phyloP scores from a whole-genome alignment of 2,113 vertebrate species.

The Tachysurus fulvidraco region DNA sequence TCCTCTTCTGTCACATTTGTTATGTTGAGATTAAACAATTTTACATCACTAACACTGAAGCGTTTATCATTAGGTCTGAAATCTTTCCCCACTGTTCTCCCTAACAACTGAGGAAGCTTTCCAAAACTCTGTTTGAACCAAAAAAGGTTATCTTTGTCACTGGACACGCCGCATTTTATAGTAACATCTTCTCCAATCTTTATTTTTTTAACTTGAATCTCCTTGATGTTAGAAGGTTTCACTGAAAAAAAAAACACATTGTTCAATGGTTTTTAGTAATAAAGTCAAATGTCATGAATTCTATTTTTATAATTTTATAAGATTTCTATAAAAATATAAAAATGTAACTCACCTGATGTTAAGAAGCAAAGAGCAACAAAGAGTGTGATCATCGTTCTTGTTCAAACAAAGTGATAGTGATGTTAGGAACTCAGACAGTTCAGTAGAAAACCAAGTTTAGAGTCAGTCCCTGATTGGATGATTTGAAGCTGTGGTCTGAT shows the following conservation, averaged over 20 bases:
- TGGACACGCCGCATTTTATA: not conserved
- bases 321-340: too few relatives aligned
- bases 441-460: too few relatives aligned
- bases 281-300: too few relatives aligned
- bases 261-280: too few relatives aligned
- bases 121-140: conserved; percentile 20
- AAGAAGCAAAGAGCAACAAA: not conserved
- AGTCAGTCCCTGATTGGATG: too few relatives aligned
- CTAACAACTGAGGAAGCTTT: not conserved
- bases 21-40: too few relatives aligned
- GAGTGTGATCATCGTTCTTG: not conserved
- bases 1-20: too few relatives aligned
- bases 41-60: not conserved
- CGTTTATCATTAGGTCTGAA: accelerated
- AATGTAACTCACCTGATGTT: not conserved
- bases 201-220: not conserved
- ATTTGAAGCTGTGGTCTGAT: not conserved
- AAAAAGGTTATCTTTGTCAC: not conserved
- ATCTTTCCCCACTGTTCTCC: accelerated
- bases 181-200: not conserved
- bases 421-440: too few relatives aligned
- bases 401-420: too few relatives aligned
- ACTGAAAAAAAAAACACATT: not conserved
- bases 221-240: not conserved
- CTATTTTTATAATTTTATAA: too few relatives aligned